Evolutionary conservation across 1,140 invertebrate species (phyloP), one percentile per base, ranked within the genome.

Genomic region (Glossosoma conforme): DNA sequence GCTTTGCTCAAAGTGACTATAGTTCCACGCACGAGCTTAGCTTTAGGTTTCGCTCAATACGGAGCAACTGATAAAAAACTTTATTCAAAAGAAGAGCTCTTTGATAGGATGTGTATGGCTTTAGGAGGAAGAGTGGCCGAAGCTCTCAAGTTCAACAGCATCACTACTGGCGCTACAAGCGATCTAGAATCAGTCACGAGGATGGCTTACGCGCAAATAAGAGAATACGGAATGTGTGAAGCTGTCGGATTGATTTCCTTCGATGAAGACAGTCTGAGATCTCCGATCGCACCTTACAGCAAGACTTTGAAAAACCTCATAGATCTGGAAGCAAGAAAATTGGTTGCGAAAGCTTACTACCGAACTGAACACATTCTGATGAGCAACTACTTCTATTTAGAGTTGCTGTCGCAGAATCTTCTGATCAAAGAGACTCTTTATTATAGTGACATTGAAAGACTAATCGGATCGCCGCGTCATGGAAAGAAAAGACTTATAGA

Each of bases 161-260:
- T 95, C 3, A 94, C 94, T 1, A 94, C 92, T 28, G 92, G 92
- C 1, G 94, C 94, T 0, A 85, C 97, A 71, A 92, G 97, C 68
- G 96, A 99, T 69, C 74, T 99, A 19, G 82, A 96, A 59, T 95
- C 93, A 74, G 91, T 97, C 13, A 97, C 92, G 0, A 91, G 96
- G 68, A 90, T 97, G 63, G 96, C 97, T 0, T 97, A 97, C 66
- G 82, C 85, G 5, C 80, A 87, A 72, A 78, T 88, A 42, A 45
- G 82, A 47, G 78, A 85, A 35, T 97, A 83, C 71, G 96, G 96
- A 11, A 98, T 99, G 94, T 93, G 83, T 60, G 68, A 83, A 0
- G 64, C 55, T 1, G 75, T 98, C 18, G 97, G 96, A 0, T 76
- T 89, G 4, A 53, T 99, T 0, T 84, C 84, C 40, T 92, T 93